Conservation (phyloP, 2,797 vertebrate genomes). For the Peromyscus nudipes region DNA sequence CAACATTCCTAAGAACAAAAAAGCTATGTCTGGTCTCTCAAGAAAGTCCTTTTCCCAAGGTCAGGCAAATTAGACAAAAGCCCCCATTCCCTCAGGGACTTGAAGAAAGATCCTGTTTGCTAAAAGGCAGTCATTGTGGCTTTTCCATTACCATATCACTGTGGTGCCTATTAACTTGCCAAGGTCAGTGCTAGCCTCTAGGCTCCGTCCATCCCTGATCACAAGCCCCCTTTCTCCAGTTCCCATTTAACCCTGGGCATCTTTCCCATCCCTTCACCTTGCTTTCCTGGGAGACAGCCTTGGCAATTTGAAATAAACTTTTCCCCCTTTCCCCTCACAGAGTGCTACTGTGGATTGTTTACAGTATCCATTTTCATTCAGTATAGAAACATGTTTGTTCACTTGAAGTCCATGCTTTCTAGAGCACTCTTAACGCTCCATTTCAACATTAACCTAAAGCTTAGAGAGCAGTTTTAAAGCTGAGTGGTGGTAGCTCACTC, state of each 20-base stretch:
- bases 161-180: not conserved
- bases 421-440: not conserved
- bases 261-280: not conserved
- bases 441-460: not conserved
- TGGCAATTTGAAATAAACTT: not conserved
- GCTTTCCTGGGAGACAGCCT: not conserved
- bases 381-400: slow-evolving; percentile 1
- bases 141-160: not conserved
- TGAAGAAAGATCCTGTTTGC: too few species aligned
- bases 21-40: not conserved
- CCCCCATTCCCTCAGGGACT: not conserved
- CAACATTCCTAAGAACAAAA: not conserved
- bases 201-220: not conserved
- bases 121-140: not conserved
- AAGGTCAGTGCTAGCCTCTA: not conserved
- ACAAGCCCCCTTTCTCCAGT: not conserved
- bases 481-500: not conserved
- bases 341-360: not conserved
- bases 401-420: not conserved
- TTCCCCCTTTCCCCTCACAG: not conserved
- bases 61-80: not conserved
- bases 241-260: not conserved
- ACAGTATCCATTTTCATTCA: not conserved
- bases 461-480: not conserved
- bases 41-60: too few species aligned